A percentile compares a stretch with the other conserved stretches of the same genome.
Conservation (phyloP, 2,113 vertebrate species). For the Phocoena phocoena region DNA sequence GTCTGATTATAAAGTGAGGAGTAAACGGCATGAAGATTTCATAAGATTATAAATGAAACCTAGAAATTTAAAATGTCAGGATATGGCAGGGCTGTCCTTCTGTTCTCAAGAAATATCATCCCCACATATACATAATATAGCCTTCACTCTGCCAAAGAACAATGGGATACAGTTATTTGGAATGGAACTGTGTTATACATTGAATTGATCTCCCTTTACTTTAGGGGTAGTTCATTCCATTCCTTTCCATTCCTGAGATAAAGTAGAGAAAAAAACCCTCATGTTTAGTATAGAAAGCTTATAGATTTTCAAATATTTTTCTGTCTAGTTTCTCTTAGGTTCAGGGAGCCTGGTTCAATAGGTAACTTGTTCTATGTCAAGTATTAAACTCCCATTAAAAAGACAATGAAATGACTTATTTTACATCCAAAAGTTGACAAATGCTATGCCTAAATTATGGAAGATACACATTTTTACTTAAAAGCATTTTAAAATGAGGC, state of each 20-base stretch:
- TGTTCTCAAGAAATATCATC: neutral
- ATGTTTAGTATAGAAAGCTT: neutral
- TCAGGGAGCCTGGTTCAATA: neutral
- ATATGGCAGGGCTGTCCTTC: neutral
- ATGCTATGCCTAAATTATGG: neutral
- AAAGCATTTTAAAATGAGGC: neutral
- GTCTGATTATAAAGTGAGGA: neutral
- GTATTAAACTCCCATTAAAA: neutral
- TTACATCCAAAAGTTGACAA: neutral
- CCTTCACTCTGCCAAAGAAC: neutral
- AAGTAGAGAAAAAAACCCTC: neutral
- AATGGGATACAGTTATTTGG: accelerated
- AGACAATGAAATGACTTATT: neutral
- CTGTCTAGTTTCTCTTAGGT: neutral
- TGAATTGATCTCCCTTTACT: neutral
- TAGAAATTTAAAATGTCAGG: neutral
- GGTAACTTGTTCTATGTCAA: neutral
- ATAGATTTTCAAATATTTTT: neutral
- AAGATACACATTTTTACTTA: neutral
- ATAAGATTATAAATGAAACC: neutral
- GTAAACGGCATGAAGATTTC: neutral
- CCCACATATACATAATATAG: neutral
- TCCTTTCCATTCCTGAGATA: neutral
- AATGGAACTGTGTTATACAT: neutral
- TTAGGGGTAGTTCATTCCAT: neutral